Evolutionary conservation across 2,888 invertebrate genomes (phyloP), one percentile per base, ranked within the genome.

Genomic region (Drosophila atripex): DNA sequence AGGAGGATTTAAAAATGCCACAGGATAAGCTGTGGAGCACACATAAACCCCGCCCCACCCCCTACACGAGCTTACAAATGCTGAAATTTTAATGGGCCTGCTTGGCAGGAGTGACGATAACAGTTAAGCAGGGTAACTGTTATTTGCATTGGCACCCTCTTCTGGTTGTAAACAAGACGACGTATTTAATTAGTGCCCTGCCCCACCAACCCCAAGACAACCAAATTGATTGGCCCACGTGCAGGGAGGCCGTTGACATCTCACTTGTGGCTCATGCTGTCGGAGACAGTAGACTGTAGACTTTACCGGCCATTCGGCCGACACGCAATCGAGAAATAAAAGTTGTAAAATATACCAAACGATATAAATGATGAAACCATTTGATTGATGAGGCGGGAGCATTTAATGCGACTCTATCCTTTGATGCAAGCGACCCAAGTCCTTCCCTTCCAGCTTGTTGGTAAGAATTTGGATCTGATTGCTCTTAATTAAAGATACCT

Each of bases 181-280:
- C 53, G 47, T 78, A 75, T 61, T 74, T 75, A 78, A 82, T 82
- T 71, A 71, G 41, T 23, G 39, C 25, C 16, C 47, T 43, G 16
- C n/a, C 12, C 32, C 21, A 43, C n/a, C 12, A 18, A 41, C 16
- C 11, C 7, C 21, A 5, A 9, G 46, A 5, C 12, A 18, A 8
- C 25, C n/a, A 8, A 54, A 60, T 65, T 56, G 66, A 69, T 71
- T 70, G 49, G 30, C 25, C 28, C 60, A 73, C 61, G 52, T 69
- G 60, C 68, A 38, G 51, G 23, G 14, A 50, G 47, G 54, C 49
- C 59, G 59, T 64, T 73, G 52, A 60, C 64, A 77, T 54, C 54
- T 61, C 51, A 68, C 71, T 76, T 74, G 66, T 66, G 55, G 53
- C 53, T 55, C 47, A 30, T 32, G 50, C 35, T 43, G 25, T 16